Base-by-base conservation (phyloP, 2,797 vertebrate species). In the Cyclopterus lumpus region DNA sequence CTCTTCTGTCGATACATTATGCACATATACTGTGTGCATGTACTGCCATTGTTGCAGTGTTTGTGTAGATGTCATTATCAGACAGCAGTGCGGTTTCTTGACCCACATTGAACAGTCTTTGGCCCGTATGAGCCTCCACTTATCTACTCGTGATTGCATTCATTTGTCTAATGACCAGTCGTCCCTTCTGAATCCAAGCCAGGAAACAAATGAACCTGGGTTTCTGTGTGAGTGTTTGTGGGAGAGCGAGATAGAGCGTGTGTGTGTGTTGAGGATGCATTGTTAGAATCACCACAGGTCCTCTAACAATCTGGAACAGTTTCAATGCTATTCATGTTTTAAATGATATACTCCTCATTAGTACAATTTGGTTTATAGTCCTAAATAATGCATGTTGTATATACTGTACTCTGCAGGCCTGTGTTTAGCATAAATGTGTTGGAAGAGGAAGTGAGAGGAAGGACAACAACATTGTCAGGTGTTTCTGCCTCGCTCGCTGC, bases 141-240 rank as follows among this genome's bases (percentile, higher is more conserved):
- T 84, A 87, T 86, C 65, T 70, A 70, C 86, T 81, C 84, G 83
- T 84, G 76, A 89, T 80, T 85, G 79, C 76, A 63, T 85, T 90
- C 67, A 89, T 90, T 88, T 81, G 68, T 83, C 82, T 89, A 90
- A 92, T 93, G 89, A 89, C 76, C 83, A 72, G 69, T 83, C 79
- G 10, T 82, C 67, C 71, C 75, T 73, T 77, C 67, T 68, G 77
- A 86, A 86, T 80, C 49, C 63, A 82, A 80, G 75, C 75, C 85
- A 88, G 73, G 57, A 77, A 77, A 86, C 70, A 73, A 82, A 83
- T 51, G 71, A 75, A 58, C 53, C 15, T 73, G 28, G 36, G 30
- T 57, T 40, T 22, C 11, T 75, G 26, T 44, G 24, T 61, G 40
- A 16, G 24, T 36, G 26, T 34, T 36, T 30, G 14, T 67, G n/a